These are phyloP conservation scores for Orthonevra nobilis DNA, from an alignment of 2,888 invertebrate genomes.

Conservation along the genomic window DNA sequence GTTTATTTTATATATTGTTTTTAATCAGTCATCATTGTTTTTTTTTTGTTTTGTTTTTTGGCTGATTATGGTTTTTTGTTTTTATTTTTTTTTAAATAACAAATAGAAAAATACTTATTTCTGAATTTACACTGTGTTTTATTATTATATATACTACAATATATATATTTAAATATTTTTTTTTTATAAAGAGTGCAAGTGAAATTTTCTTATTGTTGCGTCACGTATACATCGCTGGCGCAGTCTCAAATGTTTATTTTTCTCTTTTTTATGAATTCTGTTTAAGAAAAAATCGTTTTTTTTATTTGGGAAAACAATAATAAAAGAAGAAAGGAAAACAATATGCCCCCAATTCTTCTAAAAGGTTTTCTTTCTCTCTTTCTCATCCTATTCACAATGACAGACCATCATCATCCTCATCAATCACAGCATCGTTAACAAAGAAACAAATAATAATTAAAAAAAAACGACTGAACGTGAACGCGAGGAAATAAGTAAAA, in stretches of 20 bases:
- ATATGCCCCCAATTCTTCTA: constrained; percentile 12
- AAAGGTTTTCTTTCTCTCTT: background rate
- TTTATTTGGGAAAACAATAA: constrained; percentile 19
- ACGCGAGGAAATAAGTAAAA: background rate
- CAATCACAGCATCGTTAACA: constrained; percentile 69
- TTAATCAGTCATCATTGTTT: constrained; percentile 56
- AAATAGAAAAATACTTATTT: constrained; percentile 69
- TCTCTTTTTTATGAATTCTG: constrained; percentile 30
- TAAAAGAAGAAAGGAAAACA: constrained; percentile 15
- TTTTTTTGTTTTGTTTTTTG: constrained; percentile 44
- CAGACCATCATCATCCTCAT: constrained; percentile 20
- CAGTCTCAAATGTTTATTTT: constrained; percentile 57
- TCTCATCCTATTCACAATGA: background rate
- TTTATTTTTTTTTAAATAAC: constrained; percentile 53
- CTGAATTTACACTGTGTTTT: constrained; percentile 52
- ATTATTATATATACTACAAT: constrained; percentile 35
- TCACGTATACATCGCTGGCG: constrained; percentile 70
- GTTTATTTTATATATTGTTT: constrained; percentile 6
- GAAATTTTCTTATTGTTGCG: constrained; percentile 66
- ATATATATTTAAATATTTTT: constrained; percentile 47
- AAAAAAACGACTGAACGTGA: background rate
- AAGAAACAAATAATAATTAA: constrained; percentile 25
- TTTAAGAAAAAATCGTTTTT: constrained; percentile 37
- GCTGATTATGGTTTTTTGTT: constrained; percentile 50
- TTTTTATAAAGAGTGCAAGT: constrained; percentile 56